Evolutionary conservation across 2,113 vertebrate species (phyloP), one percentile per base, ranked within the genome.

Genomic region (Misgurnus anguillicaudatus): DNA sequence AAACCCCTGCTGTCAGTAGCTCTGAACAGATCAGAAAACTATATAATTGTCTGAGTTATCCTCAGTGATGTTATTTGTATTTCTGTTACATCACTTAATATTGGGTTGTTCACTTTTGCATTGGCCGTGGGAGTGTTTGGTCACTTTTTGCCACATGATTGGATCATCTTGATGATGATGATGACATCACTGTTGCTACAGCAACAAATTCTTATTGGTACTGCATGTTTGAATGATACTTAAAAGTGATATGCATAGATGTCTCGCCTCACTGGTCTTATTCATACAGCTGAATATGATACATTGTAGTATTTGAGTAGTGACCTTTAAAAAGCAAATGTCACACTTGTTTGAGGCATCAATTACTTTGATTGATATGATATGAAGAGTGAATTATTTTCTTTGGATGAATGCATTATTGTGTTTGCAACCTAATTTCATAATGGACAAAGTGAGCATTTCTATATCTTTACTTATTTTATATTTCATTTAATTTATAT

Each of bases 181-280:
- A 89, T 87, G 88, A 77, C 0, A 13, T 87, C 58, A 82, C 75
- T 81, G 68, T 94, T 90, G 83, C 93, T 90, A 92, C 92, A 91
- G 93, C 86, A 87, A 94, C 86, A 88, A 85, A 61, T 45, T 83
- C 89, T 51, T 53, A 71, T 19, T 71, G 31, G 10, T 57, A n/a
- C n/a, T n/a, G n/a, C n/a, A 39, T 71, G 31, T 71, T 31, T 57
- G 39, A 57, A 71, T 72, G 70, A 72, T 72, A 58, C 6, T 14
- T 21, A 8, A 42, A 39, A 57, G 68, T 71, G 31, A 71, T 16
- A 55, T 19, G 48, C 21, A 55, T n/a, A 72, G 17, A 36, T 42
- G 69, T 17, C 2, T 72, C 7, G 53, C 6, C 53, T n/a, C 5
- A 55, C 53, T 55, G 53, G 16, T 72, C 36, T 72, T n/a, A 14